Conservation (phyloP, 2,113 vertebrate genomes). For the Rhizomys pruinosus region DNA sequence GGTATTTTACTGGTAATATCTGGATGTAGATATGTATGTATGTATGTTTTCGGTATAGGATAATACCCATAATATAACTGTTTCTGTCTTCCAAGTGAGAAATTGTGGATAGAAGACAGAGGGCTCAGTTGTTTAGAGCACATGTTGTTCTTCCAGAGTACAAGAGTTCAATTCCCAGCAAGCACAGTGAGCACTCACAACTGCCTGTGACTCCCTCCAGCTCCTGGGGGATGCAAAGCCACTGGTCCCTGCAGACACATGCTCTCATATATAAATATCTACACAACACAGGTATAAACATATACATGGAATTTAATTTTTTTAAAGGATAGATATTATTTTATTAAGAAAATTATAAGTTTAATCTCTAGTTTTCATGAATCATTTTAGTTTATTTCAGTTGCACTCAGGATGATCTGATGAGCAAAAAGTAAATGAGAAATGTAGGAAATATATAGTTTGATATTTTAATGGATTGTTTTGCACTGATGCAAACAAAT, state of each 20-base stretch:
- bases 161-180: no score
- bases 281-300: no score
- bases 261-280: no score
- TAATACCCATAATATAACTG: no score
- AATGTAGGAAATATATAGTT: constrained; percentile 39
- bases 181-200: no score
- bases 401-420: neutral
- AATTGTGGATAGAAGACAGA: no score
- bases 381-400: constrained; percentile 2
- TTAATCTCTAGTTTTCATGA: neutral
- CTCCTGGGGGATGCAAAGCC: no score
- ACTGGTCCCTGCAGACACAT: no score
- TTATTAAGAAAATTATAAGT: neutral
- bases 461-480: constrained; percentile 16
- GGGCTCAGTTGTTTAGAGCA: no score
- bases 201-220: no score
- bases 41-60: neutral
- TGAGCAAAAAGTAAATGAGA: constrained; percentile 26
- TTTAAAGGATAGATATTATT: neutral
- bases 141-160: no score
- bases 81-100: neutral
- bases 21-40: neutral
- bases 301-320: no score
- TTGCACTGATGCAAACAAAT: constrained; percentile 16
- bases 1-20: neutral